These are phyloP conservation scores for Globodera ellingtonae DNA, from an alignment of 1,140 invertebrate genomes.

Conservation along the genomic window DNA sequence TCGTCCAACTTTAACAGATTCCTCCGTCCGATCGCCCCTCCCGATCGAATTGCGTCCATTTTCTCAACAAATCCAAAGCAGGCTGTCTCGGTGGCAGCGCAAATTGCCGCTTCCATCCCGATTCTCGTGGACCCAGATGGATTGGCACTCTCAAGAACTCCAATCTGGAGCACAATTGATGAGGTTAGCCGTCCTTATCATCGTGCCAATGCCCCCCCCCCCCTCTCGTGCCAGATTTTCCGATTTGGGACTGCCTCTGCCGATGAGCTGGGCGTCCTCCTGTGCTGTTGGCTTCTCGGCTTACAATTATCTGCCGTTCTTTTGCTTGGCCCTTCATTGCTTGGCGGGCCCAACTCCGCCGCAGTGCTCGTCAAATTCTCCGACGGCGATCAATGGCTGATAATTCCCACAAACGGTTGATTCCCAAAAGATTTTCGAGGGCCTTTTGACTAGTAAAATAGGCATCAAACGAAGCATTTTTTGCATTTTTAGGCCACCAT, in stretches of 20 bases:
- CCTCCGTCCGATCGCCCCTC: conserved; percentile 5
- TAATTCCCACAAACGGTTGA: conserved; percentile 44
- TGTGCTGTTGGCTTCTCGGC: conserved; percentile 47
- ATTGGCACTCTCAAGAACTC: conserved; percentile 28
- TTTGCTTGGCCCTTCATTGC: conserved; percentile 43
- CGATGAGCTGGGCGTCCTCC: conserved; percentile 47
- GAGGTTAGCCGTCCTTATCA: conserved; percentile 31
- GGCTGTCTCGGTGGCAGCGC: conserved; percentile 39
- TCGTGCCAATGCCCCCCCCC: not conserved
- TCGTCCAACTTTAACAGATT: not conserved
- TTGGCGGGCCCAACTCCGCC: conserved; percentile 50
- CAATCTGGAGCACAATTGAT: conserved; percentile 51
- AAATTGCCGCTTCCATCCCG: conserved; percentile 35
- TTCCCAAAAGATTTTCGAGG: conserved; percentile 10
- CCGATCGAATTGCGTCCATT: conserved; percentile 12
- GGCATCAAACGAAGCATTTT: not conserved
- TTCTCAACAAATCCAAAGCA: conserved; percentile 13
- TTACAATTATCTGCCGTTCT: conserved; percentile 33
- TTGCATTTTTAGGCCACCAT: conserved; percentile 26
- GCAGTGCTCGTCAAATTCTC: conserved; percentile 49
- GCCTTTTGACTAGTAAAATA: not conserved
- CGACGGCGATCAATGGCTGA: conserved; percentile 28
- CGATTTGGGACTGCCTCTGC: conserved; percentile 43
- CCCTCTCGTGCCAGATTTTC: conserved; percentile 33
- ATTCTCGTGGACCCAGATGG: not conserved